Evolutionary conservation across 2,113 vertebrate genomes (phyloP).

Genomic region (Brevimyrus niger): DNA sequence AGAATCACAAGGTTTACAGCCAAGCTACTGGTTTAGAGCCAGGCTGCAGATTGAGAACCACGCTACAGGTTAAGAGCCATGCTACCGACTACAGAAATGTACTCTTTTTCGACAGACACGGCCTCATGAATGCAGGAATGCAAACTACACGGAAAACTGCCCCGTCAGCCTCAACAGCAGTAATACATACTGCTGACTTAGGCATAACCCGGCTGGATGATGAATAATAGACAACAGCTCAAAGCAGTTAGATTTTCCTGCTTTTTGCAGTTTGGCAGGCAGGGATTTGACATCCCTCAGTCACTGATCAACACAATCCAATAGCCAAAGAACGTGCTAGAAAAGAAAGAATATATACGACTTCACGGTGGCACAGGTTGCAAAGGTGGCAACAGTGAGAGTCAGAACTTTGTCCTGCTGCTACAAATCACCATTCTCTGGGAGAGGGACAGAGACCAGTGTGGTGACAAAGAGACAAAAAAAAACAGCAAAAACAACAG

Average conservation of each 20-base stretch:
- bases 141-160: slow-evolving; percentile 29
- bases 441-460: neutral
- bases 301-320: neutral
- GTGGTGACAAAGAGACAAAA: slow-evolving; percentile 30
- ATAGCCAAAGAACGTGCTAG: neutral
- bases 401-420: neutral
- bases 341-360: neutral
- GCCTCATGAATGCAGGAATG: slow-evolving; percentile 45
- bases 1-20: slow-evolving; percentile 40
- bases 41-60: neutral
- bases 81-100: neutral
- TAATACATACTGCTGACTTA: slow-evolving; percentile 61
- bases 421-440: neutral
- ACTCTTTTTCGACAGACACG: slow-evolving; percentile 28
- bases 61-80: neutral
- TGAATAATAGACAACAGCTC: slow-evolving; percentile 56
- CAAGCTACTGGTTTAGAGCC: neutral
- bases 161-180: slow-evolving; percentile 22
- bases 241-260: slow-evolving; percentile 44
- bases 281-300: slow-evolving; percentile 35
- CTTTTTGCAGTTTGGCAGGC: slow-evolving; percentile 52
- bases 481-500: slow-evolving; percentile 49
- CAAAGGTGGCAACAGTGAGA: neutral
- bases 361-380: too few species aligned
- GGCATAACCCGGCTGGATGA: slow-evolving; percentile 49